These are phyloP conservation scores for Agrochola lychnidis DNA, from an alignment of 2,888 invertebrate genomes.

Conservation along the genomic window DNA sequence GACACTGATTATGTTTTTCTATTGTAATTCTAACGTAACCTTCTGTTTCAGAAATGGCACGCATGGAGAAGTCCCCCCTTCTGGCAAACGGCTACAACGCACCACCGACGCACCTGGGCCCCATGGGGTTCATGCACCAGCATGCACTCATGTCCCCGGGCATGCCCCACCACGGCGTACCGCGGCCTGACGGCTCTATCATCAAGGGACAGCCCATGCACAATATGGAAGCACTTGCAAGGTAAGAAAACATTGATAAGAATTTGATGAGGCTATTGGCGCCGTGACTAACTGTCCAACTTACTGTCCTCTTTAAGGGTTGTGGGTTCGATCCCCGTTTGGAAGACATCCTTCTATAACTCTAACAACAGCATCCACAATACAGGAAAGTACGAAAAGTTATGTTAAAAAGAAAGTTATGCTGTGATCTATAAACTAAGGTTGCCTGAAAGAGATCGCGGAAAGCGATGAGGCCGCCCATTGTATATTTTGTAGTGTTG, in stretches of 20 bases:
- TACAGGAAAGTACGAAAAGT: too few species aligned
- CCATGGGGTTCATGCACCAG: conserved; percentile 98
- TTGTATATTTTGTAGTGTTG: too few species aligned
- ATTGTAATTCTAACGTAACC: conserved; percentile 6
- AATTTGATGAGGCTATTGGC: background rate
- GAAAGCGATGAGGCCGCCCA: too few species aligned
- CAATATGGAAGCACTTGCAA: conserved; percentile 97
- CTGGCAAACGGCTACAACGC: conserved; percentile 98
- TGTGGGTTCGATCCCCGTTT: background rate
- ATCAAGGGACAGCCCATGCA: conserved; percentile 96
- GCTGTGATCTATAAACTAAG: background rate
- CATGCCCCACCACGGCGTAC: conserved; percentile 95
- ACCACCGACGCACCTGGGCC: conserved; percentile 97
- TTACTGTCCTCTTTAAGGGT: too few species aligned
- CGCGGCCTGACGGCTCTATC: conserved; percentile 95
- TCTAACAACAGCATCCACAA: too few species aligned
- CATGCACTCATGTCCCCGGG: conserved; percentile 97
- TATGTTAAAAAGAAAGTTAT: too few species aligned
- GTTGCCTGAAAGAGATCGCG: too few species aligned
- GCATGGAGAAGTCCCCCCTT: conserved; percentile 97
- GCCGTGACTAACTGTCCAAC: too few species aligned
- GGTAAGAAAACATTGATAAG: conserved; percentile 86
- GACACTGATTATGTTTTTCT: background rate
- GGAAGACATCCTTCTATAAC: background rate
- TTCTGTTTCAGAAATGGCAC: conserved; percentile 93